Conservation (phyloP, 2,888 invertebrate species). For the Autographa gamma region DNA sequence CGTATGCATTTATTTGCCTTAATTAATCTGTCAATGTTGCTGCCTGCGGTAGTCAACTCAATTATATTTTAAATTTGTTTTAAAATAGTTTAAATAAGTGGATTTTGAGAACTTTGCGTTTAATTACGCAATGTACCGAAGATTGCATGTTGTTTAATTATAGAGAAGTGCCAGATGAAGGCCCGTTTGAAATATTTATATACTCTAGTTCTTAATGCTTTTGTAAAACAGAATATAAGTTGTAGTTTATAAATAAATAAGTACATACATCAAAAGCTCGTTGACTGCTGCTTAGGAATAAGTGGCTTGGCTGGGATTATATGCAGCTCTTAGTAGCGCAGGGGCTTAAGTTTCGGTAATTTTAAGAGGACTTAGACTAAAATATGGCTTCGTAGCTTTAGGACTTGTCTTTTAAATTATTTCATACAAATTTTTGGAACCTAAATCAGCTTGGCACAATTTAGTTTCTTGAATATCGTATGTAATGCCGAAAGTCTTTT, state of each 20-base stretch:
- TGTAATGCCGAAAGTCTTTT: too few species aligned
- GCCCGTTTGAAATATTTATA: neutral
- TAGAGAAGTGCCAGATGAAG: too few species aligned
- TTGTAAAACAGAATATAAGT: too few species aligned
- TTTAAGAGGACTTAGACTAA: neutral
- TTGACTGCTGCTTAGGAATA: neutral
- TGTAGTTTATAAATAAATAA: neutral
- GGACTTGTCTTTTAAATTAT: too few species aligned
- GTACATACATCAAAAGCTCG: neutral
- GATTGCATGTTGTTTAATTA: neutral
- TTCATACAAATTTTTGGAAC: too few species aligned
- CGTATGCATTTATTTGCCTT: constrained; percentile 44
- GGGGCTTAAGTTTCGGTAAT: neutral
- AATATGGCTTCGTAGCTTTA: too few species aligned
- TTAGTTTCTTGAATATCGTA: too few species aligned
- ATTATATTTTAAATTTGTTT: constrained; percentile 10
- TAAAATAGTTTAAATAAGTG: neutral
- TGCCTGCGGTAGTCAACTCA: constrained; percentile 12
- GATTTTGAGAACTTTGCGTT: neutral
- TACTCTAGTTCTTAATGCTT: too few species aligned
- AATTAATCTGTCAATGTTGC: constrained; percentile 37
- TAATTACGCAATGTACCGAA: neutral
- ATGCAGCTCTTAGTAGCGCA: neutral
- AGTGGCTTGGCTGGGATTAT: neutral
- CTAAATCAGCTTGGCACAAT: too few species aligned